These are phyloP conservation scores for Condylostylus longicornis DNA, from an alignment of 1,140 invertebrate species.

Conservation along the genomic window DNA sequence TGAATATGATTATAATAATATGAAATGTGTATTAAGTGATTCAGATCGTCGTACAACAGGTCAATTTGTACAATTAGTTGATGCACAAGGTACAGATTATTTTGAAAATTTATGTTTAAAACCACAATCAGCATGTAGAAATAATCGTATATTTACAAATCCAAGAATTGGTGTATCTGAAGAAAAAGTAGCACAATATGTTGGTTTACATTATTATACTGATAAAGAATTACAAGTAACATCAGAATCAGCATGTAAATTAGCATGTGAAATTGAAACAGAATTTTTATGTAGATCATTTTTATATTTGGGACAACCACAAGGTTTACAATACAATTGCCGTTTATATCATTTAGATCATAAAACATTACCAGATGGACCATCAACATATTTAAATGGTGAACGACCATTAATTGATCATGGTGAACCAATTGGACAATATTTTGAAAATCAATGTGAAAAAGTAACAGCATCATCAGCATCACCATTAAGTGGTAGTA, in stretches of 20 bases:
- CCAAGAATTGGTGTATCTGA: slow-evolving; percentile 76
- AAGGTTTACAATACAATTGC: slow-evolving; percentile 70
- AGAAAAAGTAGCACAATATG: slow-evolving; percentile 81
- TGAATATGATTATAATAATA: slow-evolving; percentile 84
- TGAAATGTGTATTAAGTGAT: slow-evolving; percentile 79
- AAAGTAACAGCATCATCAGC: slow-evolving; percentile 33
- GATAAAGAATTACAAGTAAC: slow-evolving; percentile 83
- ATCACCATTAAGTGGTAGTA: background rate
- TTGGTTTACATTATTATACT: slow-evolving; percentile 78
- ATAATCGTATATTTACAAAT: slow-evolving; percentile 55
- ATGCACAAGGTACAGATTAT: slow-evolving; percentile 82
- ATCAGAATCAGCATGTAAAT: slow-evolving; percentile 64
- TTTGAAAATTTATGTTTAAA: slow-evolving; percentile 91
- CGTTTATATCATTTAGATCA: slow-evolving; percentile 85
- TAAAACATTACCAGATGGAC: slow-evolving; percentile 77
- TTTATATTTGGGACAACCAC: slow-evolving; percentile 62
- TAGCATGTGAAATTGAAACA: slow-evolving; percentile 82
- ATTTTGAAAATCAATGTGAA: slow-evolving; percentile 80
- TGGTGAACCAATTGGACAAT: slow-evolving; percentile 73
- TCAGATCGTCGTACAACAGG: slow-evolving; percentile 71
- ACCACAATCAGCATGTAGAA: slow-evolving; percentile 69
- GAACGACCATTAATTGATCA: slow-evolving; percentile 81
- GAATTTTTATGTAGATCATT: slow-evolving; percentile 87
- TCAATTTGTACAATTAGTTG: slow-evolving; percentile 69
- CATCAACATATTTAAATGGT: slow-evolving; percentile 73